Evolutionary conservation across 1,140 invertebrate genomes (phyloP), one percentile per base, ranked within the genome.

Genomic region (Brachionus rotundiformis): DNA sequence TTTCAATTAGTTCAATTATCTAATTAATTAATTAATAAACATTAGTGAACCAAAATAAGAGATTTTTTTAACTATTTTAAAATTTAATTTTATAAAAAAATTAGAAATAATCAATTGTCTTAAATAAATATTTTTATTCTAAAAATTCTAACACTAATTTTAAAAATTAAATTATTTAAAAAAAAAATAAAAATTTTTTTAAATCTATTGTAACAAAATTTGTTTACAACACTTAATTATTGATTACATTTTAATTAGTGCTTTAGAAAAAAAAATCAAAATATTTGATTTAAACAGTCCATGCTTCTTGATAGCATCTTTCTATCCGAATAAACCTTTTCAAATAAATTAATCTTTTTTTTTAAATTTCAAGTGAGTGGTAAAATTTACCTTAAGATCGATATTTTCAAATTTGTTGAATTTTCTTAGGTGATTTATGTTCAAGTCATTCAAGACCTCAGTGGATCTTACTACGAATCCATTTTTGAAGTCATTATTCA

Each of bases 361-460:
- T 63, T 13, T 27, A 1, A 27, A 63, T 27, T 27, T 25, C 25
- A 63, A 29, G 27, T 5, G n/a, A n/a, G n/a, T n/a, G n/a, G n/a
- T n/a, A n/a, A 41, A 19, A 36, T 39, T 39, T 44, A 73, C 68
- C 36, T 73, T 44, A 10, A 11, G 11, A 73, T 73, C 39, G 11
- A 41, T 13, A 73, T 73, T 73, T 23, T 73, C 68, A 31, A 39
- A 33, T 79, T 79, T 79, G 23, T 63, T 79, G 10, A 59, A 54
- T 19, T 79, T 79, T 79, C 25, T 39, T 11, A 54, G 25, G 13
- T 27, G 59, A 41, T 79, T 79, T 59, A 79, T 79, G 33, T 79
- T 79, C 59, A 79, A 79, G 31, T 79, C 76, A 39, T 79, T 79
- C 13, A 79, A 41, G 31, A 79, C 76, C 33, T 79, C 76, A 11